Evolutionary conservation across 2,888 invertebrate genomes (phyloP), one percentile per base, ranked within the genome.

Genomic region (Autographa gamma): DNA sequence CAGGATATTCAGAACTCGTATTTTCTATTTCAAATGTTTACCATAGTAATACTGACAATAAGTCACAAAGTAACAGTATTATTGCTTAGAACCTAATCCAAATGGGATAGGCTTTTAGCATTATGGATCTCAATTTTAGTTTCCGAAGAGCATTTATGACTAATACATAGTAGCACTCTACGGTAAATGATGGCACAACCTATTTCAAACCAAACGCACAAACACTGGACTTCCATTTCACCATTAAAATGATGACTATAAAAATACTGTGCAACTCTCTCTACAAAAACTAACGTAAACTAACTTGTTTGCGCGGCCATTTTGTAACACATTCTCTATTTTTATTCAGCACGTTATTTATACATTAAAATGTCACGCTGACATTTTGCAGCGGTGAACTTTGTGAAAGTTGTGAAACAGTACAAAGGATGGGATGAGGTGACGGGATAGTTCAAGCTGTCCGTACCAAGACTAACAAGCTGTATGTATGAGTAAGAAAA

Each of bases 361-460:
- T 34, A 66, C 66, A 63, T 71, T 65, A 67, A 75, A 79, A 79
- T 80, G 77, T 80, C 77, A 80, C 9, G 59, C 13, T 79, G 80
- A 67, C 80, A 80, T 76, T 76, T 43, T 76, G 56, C 61, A 0
- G 43, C 11, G 32, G 32, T 54, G 48, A 60, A 70, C 34, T 80
- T 56, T 52, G 48, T 48, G 14, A 62, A 56, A 64, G 31, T 59
- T 62, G 11, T 58, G 13, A 7, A 52, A 48, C 54, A 25, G 54
- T 5, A 56, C 25, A 25, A 56, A 19, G 54, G 43, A 6, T 9
- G 19, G 54, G 18, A 18, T 52, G 52, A 19, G 19, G 9, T 19
- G 8, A 9, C 8, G n/a, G 52, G 9, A 18, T 18, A 18, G 18
- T 11, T 19, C 19, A 11, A 25, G 3, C 2, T 9, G 38, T 19